Evolutionary conservation across 2,113 vertebrate species (phyloP).

Genomic region (Calidris pugnax): DNA sequence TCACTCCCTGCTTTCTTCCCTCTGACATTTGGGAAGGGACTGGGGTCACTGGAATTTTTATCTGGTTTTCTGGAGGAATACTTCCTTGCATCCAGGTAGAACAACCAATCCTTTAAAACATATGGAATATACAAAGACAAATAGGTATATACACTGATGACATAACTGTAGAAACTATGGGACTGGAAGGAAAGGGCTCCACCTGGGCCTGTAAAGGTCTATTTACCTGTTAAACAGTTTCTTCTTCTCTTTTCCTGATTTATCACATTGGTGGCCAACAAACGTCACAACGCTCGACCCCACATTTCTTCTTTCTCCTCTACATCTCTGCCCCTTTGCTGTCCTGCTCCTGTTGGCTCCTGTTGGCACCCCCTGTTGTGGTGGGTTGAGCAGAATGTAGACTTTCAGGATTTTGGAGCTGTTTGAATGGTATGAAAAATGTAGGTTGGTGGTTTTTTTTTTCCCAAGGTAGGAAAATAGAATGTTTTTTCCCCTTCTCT

Average conservation of each 20-base stretch:
- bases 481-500: conserved; percentile 1
- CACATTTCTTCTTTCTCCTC: not conserved
- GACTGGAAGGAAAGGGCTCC: not conserved
- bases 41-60: not conserved
- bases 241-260: not conserved
- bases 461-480: not conserved
- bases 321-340: not conserved
- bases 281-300: accelerated
- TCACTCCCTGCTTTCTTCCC: not conserved
- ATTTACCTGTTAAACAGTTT: not conserved
- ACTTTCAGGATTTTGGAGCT: not conserved
- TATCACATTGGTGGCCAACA: not conserved
- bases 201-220: not conserved
- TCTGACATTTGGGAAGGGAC: not conserved
- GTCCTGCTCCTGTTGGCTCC: not conserved
- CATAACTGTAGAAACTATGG: not conserved
- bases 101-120: not conserved
- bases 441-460: not conserved
- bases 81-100: not conserved
- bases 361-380: not conserved
- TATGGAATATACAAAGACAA: too few species aligned
- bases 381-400: not conserved
- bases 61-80: not conserved
- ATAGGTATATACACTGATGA: too few species aligned
- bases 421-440: not conserved